These are phyloP conservation scores for Mycalesis mineus DNA, from an alignment of 2,888 invertebrate genomes.

Conservation along the genomic window DNA sequence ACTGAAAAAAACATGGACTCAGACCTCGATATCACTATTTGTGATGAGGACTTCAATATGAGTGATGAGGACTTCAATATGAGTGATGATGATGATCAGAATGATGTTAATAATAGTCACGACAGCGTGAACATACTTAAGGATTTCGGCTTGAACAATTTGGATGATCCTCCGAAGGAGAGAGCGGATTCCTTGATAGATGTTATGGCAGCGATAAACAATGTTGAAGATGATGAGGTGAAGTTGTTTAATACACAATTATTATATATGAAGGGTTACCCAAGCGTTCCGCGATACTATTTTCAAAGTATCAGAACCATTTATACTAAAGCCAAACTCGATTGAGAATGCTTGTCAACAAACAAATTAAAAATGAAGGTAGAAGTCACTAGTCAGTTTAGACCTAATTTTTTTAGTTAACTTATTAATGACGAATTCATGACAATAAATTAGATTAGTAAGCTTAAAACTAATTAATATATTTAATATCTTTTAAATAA, in stretches of 20 bases:
- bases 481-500: no score
- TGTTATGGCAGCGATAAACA: slow-evolving; percentile 10
- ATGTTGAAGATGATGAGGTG: slow-evolving; percentile 14
- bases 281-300: no score
- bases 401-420: no score
- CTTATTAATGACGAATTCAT: no score
- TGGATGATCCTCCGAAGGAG: neutral
- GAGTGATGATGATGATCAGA: slow-evolving; percentile 10
- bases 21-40: slow-evolving; percentile 20
- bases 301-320: no score
- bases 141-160: slow-evolving; percentile 23
- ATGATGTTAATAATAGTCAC: slow-evolving; percentile 11
- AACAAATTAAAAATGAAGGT: no score
- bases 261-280: no score
- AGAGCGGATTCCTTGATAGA: slow-evolving; percentile 12
- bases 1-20: slow-evolving; percentile 9
- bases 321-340: no score
- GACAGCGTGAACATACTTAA: slow-evolving; percentile 28
- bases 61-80: slow-evolving; percentile 26
- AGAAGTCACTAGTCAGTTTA: no score
- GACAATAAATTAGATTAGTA: no score
- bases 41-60: slow-evolving; percentile 24
- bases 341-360: no score
- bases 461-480: no score
- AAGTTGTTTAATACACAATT: neutral